Evolutionary conservation across 2,113 vertebrate genomes (phyloP).

Genomic region (Apteryx mantelli): DNA sequence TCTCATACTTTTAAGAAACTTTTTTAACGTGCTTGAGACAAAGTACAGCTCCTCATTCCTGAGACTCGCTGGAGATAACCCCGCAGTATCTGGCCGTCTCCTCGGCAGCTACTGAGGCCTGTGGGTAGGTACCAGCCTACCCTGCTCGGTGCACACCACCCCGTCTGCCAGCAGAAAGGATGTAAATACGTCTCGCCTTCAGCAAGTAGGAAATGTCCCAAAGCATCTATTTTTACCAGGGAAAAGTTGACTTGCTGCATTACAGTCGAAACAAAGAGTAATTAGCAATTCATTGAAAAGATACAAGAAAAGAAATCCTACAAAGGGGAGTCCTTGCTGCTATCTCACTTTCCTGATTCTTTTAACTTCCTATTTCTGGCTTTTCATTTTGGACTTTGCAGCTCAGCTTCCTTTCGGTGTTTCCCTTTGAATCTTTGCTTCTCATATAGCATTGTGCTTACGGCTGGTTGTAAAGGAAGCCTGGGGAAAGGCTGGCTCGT

Average conservation of each 20-base stretch:
- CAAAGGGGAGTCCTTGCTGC: constrained; percentile 43
- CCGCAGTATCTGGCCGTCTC: background rate
- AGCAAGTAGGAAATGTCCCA: constrained; percentile 42
- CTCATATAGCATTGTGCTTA: constrained; percentile 48
- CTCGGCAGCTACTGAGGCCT: background rate
- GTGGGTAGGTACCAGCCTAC: background rate
- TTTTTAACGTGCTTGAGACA: background rate
- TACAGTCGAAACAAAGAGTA: constrained; percentile 60
- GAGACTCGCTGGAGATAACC: background rate
- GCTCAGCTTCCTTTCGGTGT: constrained; percentile 64
- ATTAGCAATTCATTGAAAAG: constrained; percentile 67
- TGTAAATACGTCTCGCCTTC: constrained; percentile 14
- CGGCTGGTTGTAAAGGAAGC: constrained; percentile 44
- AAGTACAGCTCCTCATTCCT: background rate
- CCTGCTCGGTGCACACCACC: background rate
- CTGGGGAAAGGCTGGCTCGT: constrained; percentile 20
- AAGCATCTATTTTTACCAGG: constrained; percentile 60
- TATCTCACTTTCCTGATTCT: constrained; percentile 65
- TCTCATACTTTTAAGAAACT: background rate
- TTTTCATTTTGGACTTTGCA: constrained; percentile 68
- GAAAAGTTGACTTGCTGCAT: background rate
- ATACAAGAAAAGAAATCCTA: constrained; percentile 66
- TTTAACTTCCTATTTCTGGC: constrained; percentile 64
- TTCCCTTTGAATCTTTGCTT: constrained; percentile 58
- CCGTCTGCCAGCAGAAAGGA: constrained; percentile 18